Evolutionary conservation across 2,888 invertebrate species (phyloP), one percentile per base, ranked within the genome.

Genomic region (Sympetrum striolatum): DNA sequence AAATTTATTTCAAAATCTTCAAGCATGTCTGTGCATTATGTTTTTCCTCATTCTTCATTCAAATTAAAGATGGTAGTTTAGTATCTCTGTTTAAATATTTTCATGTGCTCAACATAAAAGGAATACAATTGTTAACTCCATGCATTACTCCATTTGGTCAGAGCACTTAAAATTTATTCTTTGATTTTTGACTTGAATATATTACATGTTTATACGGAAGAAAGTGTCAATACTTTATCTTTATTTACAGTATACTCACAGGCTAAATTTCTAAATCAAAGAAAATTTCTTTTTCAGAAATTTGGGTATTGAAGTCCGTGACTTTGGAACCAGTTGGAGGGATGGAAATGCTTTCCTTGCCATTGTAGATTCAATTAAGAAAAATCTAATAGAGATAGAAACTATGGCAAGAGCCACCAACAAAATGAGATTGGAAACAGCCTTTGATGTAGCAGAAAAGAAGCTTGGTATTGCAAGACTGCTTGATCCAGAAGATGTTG

Each of bases 321-420:
- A 99, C 94, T 99, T 99, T 94, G 98, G 98, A 58, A 96, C 97
- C 91, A 98, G 98, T 93, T 99, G 99, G 99, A 96, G 98, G 92
- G 98, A 99, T 94, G 99, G 99, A 92, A 96, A 97, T 92, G 99
- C 99, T 44, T 99, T 99, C 95, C 95, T 99, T 91, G 98, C 98
- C 90, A 97, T 99, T 92, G 98, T 99, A 91, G 98, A 99, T 94
- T 98, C 98, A 90, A 98, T 99, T 93, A 98, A 98, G 93, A 98
- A 98, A 79, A 98, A 98, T 93, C 95, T 98, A 92, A 97, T 99
- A 91, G 98, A 98, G 94, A 95, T 98, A 92, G 97, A 98, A 35
- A 96, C 97, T 92, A 96, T 98, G 94, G 95, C 96, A 92, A 95
- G 96, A 92, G 95, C 96, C 91, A 96, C 97, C 86, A 98, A 99